Percentiles rank a stretch among this genome's conserved stretches.
Conservation (phyloP, 2,113 vertebrate genomes). For the Psettodes erumei region DNA sequence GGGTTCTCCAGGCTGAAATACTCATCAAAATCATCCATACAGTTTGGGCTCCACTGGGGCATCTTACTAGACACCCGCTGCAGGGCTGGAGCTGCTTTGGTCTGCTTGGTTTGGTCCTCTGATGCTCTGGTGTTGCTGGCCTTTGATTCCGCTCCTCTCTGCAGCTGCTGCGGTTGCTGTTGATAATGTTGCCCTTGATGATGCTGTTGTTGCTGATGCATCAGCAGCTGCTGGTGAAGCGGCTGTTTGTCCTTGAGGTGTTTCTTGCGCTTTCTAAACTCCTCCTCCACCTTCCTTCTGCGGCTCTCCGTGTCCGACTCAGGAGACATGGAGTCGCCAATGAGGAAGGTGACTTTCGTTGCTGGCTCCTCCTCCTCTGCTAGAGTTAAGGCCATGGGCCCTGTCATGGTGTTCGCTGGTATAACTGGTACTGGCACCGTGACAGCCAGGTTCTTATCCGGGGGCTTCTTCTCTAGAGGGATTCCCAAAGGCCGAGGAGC, state of each 20-base stretch:
- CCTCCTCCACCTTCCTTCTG: constrained; percentile 86
- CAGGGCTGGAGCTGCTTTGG: constrained; percentile 74
- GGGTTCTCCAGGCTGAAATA: constrained; percentile 89
- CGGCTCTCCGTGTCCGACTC: constrained; percentile 95
- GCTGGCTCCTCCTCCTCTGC: constrained; percentile 77
- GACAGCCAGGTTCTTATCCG: constrained; percentile 85
- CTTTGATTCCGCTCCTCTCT: constrained; percentile 56
- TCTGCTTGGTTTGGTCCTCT: constrained; percentile 89
- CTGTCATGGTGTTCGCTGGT: constrained; percentile 5
- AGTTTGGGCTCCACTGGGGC: constrained; percentile 86
- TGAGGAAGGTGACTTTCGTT: constrained; percentile 95
- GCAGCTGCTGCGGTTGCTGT: constrained; percentile 61
- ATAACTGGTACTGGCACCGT: constrained; percentile 40
- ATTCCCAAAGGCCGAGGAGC: constrained; percentile 72
- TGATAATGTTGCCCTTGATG: constrained; percentile 38
- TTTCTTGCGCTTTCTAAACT: constrained; percentile 87
- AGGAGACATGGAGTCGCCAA: constrained; percentile 97
- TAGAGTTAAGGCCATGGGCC: constrained; percentile 56
- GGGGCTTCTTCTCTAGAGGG: constrained; percentile 90
- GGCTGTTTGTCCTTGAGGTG: constrained; percentile 78
- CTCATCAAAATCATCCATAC: constrained; percentile 89
- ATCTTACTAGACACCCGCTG: constrained; percentile 80
- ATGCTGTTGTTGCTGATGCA: constrained; percentile 57
- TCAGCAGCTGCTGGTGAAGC: constrained; percentile 52
- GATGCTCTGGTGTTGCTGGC: constrained; percentile 68